Evolutionary conservation across 1,140 invertebrate species (phyloP), one percentile per base, ranked within the genome.

Genomic region (Formica exsecta): DNA sequence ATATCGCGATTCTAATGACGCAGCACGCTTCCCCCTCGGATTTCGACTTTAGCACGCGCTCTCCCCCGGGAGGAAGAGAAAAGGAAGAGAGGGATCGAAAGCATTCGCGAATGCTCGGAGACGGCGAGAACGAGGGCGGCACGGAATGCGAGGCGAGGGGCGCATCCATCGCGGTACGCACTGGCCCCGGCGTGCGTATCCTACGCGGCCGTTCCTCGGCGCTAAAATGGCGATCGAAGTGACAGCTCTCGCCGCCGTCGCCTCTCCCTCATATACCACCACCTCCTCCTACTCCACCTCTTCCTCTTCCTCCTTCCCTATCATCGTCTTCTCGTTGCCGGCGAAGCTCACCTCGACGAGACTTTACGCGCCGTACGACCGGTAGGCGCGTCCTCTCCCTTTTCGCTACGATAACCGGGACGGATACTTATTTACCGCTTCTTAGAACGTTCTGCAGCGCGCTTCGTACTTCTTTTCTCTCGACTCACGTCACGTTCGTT

Each of bases 141-240:
- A 32, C 32, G 32, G 32, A 32, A 32, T 32, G 32, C 32, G 32
- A 32, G 32, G 32, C 32, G 32, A 32, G 32, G 32, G 86, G 48
- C 88, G 74, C 81, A 85, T 86, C 91, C 90, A 57, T 87, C 76
- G 73, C 91, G 88, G 88, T 90, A 89, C 87, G 79, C 79, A 83
- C 57, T 68, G 38, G 54, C 87, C 77, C 85, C 92, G 91, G 91
- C 93, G 92, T 93, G 92, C 93, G 93, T 94, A 94, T 92, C 92
- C 92, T 48, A 44, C 66, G 48, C 93, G 88, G 79, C 62, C 86
- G 77, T 88, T 90, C 79, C 88, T 88, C 91, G 93, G 91, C 93
- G 91, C 93, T 95, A 95, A 95, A 95, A 95, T 95, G 94, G 94
- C 94, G 94, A 94, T 94, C 94, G 92, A 94, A 94, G 92, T 94